phyloP scores from a whole-genome alignment of 1,140 invertebrate genomes.

The Hyposmocoma kahamanoa region DNA sequence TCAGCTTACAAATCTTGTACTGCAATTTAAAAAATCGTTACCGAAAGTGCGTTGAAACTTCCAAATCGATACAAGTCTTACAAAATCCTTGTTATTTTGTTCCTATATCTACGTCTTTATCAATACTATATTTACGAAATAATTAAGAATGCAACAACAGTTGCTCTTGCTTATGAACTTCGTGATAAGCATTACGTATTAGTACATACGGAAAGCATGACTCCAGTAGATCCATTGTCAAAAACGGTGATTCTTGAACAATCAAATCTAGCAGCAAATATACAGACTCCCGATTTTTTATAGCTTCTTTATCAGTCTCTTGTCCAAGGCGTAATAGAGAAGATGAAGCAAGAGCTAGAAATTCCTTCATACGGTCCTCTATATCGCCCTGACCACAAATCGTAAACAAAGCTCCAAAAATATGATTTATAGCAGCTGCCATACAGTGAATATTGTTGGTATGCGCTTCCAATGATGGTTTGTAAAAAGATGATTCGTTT shows the following conservation, averaged over 20 bases:
- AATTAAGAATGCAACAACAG: constrained; percentile 74
- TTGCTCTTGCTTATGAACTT: constrained; percentile 93
- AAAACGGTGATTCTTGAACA: constrained; percentile 97
- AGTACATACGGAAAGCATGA: constrained; percentile 98
- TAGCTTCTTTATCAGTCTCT: constrained; percentile 95
- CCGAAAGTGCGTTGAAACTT: no score
- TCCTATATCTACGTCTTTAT: no score
- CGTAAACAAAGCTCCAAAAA: constrained; percentile 97
- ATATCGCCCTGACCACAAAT: constrained; percentile 96
- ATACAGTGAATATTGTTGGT: constrained; percentile 99
- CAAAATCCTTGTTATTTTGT: no score
- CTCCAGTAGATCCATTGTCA: constrained; percentile 98
- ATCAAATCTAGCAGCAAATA: constrained; percentile 97
- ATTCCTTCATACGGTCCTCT: constrained; percentile 98
- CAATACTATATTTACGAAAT: no score
- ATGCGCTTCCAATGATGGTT: constrained; percentile 94
- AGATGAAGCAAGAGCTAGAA: constrained; percentile 96
- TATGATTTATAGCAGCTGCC: constrained; percentile 95
- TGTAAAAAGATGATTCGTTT: constrained; percentile 90
- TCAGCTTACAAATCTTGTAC: no score
- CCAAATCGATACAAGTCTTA: no score
- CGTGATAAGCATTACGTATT: constrained; percentile 96
- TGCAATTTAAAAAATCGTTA: no score
- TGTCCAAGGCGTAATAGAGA: constrained; percentile 94
- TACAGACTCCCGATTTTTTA: constrained; percentile 95